Conservation (phyloP, 2,113 vertebrate species). For the Periophthalmodon schlosseri region DNA sequence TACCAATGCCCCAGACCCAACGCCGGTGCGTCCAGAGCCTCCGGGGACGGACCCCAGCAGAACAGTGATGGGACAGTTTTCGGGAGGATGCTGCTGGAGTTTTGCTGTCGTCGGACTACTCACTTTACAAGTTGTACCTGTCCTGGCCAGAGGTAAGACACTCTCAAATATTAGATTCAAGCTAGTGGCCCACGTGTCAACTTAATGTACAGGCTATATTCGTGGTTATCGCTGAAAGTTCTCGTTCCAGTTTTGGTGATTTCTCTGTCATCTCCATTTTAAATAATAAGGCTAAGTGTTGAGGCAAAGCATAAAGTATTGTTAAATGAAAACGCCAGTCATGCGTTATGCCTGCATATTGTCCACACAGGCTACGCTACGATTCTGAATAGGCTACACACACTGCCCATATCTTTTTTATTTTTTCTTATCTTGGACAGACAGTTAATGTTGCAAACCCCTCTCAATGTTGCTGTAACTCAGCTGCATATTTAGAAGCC, state of each 20-base stretch:
- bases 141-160: slow-evolving; percentile 65
- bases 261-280: background rate
- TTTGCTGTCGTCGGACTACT: slow-evolving; percentile 64
- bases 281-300: background rate
- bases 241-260: background rate
- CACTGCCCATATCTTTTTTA: no score
- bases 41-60: slow-evolving; percentile 51
- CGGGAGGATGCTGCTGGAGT: slow-evolving; percentile 62
- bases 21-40: slow-evolving; percentile 56
- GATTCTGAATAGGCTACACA: no score
- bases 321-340: background rate
- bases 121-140: slow-evolving; percentile 37
- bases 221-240: background rate
- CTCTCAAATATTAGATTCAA: background rate
- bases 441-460: no score
- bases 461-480: no score
- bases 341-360: background rate
- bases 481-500: no score
- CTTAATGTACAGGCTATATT: background rate
- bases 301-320: background rate
- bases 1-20: slow-evolving; percentile 56
- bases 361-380: no score
- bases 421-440: no score
- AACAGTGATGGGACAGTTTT: slow-evolving; percentile 71
- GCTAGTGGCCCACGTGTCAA: background rate